phyloP scores from a whole-genome alignment of 2,888 invertebrate species.

The Crossocerus cetratus region DNA sequence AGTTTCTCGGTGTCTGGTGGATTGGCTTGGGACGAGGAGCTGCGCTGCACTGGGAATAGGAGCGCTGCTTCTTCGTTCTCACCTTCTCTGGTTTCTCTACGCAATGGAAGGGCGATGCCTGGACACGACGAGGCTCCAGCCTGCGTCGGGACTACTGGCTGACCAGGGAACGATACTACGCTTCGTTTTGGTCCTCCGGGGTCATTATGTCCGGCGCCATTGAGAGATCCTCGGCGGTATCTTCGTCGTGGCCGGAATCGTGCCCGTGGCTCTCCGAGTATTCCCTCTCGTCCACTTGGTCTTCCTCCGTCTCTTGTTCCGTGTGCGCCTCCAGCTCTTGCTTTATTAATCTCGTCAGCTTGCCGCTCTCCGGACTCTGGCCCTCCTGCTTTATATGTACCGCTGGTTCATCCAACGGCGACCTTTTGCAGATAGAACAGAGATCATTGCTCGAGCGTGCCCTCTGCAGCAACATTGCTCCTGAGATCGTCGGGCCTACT shows the following conservation, averaged over 20 bases:
- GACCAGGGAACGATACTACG: conserved; percentile 68
- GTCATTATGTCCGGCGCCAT: conserved; percentile 75
- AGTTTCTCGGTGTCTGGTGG: background rate
- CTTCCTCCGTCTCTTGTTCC: conserved; percentile 70
- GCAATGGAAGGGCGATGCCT: conserved; percentile 6
- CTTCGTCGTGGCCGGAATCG: conserved; percentile 74
- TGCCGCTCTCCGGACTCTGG: conserved; percentile 73
- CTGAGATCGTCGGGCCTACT: conserved; percentile 49
- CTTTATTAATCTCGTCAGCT: conserved; percentile 75
- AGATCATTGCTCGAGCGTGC: background rate
- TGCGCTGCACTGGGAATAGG: background rate
- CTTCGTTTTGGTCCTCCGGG: conserved; percentile 74
- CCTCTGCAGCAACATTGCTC: background rate
- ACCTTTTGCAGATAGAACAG: conserved; percentile 57
- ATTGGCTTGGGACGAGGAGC: background rate
- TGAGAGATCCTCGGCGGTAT: conserved; percentile 74
- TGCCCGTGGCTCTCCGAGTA: conserved; percentile 72
- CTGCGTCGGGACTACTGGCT: conserved; percentile 42
- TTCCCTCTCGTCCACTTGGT: conserved; percentile 69
- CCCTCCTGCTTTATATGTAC: conserved; percentile 74
- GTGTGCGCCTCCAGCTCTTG: conserved; percentile 72
- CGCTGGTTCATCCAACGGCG: conserved; percentile 75
- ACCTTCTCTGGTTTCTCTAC: background rate
- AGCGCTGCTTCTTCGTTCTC: background rate
- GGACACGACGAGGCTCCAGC: conserved; percentile 24